Percentiles rank a stretch among this genome's conserved stretches.
Evolutionary conservation across 2,797 vertebrate species (phyloP).

Genomic region (Sphaeramia orbicularis): DNA sequence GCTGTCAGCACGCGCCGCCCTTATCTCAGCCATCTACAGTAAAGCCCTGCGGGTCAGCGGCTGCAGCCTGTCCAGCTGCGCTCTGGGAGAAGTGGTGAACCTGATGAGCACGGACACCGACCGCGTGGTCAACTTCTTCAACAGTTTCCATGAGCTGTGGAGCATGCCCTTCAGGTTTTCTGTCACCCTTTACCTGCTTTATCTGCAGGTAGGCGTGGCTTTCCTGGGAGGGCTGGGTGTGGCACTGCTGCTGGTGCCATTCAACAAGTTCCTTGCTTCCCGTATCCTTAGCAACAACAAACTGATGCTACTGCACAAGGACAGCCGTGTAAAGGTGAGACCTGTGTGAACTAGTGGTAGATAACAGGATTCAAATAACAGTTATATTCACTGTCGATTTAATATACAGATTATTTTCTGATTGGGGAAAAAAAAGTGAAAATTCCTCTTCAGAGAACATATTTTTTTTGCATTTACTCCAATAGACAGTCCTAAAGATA

Average conservation of each 20-base stretch:
- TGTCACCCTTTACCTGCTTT: conserved; percentile 92
- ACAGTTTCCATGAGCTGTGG: conserved; percentile 95
- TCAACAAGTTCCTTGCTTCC: conserved; percentile 93
- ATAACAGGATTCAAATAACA: too few species aligned
- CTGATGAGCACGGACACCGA: conserved; percentile 93
- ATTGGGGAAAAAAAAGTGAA: too few species aligned
- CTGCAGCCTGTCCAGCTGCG: conserved; percentile 80
- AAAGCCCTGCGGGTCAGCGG: conserved; percentile 90
- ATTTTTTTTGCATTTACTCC: too few species aligned
- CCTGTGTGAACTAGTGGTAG: background rate
- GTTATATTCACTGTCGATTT: too few species aligned
- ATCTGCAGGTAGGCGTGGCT: conserved; percentile 92
- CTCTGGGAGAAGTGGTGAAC: conserved; percentile 92
- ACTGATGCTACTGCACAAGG: conserved; percentile 91
- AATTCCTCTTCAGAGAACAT: too few species aligned
- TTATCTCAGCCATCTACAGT: conserved; percentile 89
- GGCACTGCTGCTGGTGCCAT: conserved; percentile 91
- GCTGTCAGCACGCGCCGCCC: conserved; percentile 85
- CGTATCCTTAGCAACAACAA: conserved; percentile 90
- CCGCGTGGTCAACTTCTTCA: conserved; percentile 92
- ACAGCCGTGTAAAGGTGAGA: conserved; percentile 93
- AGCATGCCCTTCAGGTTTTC: conserved; percentile 91
- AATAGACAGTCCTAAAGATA: too few species aligned
- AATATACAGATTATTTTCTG: too few species aligned
- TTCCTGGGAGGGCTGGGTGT: conserved; percentile 91